Evolutionary conservation across 1,140 invertebrate genomes (phyloP), one percentile per base, ranked within the genome.

Genomic region (Cydia splendana): DNA sequence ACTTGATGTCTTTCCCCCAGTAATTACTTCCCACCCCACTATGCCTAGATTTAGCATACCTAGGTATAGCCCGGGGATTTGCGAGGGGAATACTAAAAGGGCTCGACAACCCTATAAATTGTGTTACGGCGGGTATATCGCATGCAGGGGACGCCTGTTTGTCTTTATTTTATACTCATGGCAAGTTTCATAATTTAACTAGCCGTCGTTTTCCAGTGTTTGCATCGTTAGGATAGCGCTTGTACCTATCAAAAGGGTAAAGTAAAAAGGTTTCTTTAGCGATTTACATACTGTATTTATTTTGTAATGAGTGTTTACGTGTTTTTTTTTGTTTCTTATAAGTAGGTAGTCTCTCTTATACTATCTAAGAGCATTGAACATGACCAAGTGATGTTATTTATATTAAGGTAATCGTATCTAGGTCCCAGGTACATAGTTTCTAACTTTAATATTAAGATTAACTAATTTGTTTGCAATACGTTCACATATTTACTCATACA

Each of bases 31-130:
- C 91, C 84, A 81, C 84, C 81, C 79, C 62, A 75, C 83, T 85
- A 83, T 86, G 86, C 90, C 88, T 91, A 93, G 88, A 86, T 86
- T 79, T 81, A 34, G 30, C 73, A 81, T 80, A 86, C 79, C 89
- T 91, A 92, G 89, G 75, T 90, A 90, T 91, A 82, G 82, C 85
- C 84, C 80, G 81, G 83, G 86, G 90, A 91, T 92, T 90, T 90
- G 89, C 83, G 85, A 90, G 88, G 90, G 88, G 90, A 89, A 87
- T 82, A 78, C 86, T 90, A 90, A 91, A 91, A 91, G 91, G 90
- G 88, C 87, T 85, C 81, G 78, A 84, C 83, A 45, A 53, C 24
- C 75, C 85, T 91, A 91, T 91, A 89, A 88, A 89, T 87, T 85
- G 84, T 88, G 86, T 87, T 87, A 83, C 80, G 86, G 80, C 84